Evolutionary conservation across 2,113 vertebrate genomes (phyloP), one percentile per base, ranked within the genome.

Genomic region (Labeo rohita): DNA sequence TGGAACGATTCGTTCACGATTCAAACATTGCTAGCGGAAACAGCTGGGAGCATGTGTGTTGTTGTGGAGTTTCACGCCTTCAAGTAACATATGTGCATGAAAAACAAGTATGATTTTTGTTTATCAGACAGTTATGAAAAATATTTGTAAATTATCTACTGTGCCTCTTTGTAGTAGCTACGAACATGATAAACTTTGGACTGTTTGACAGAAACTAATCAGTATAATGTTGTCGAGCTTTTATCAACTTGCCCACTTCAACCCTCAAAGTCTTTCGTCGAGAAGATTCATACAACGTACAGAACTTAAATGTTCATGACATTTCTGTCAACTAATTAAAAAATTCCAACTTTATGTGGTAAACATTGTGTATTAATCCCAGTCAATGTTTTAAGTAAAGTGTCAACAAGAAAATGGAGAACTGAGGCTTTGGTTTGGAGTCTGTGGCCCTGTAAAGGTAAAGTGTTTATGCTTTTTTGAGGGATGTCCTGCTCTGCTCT

Each of bases 401-500:
- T 8, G 5, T 68, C 16, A 36, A 34, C 61, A 23, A 39, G 65
- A 54, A 7, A 54, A 54, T 54, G 50, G 15, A 54, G 28, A 18
- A 21, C 70, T 45, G 18, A 72, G 36, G 18, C 16, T 18, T 16
- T 11, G 39, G 43, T 47, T 73, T 73, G 18, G 2, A 16, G 43
- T 73, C 43, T 5, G 39, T 45, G 2, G 21, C 21, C 6, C 72
- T 23, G 45, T 70, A 39, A 39, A 70, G 68, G 3, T 70, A 18
- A 76, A 52, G 11, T 50, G 2, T 77, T 77, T 28, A 4, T 80
- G 3, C 36, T 28, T 79, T 72, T 83, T 68, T 43, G 90, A 85
- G 89, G 59, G 77, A 94, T 96, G 95, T 68, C 91, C 47, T 89
- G 88, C 0, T 79, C 87, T 16, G 89, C 87, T n/a, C 2, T 92